Percentiles rank a stretch among this genome's conserved stretches.
Evolutionary conservation across 1,140 invertebrate species (phyloP).

Genomic region (Pseudachorutes palmiensis): DNA sequence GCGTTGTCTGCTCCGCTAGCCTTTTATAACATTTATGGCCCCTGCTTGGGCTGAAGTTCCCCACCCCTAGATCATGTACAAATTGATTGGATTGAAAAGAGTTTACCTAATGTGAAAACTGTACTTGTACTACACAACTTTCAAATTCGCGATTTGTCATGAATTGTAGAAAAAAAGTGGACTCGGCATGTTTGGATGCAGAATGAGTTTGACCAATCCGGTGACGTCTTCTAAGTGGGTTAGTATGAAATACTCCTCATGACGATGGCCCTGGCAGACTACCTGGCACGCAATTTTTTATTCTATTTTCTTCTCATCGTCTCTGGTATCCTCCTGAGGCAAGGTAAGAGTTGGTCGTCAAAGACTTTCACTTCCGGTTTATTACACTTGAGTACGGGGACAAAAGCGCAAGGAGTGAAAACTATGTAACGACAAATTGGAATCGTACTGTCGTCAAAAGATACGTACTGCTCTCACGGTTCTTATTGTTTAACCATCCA

Average conservation of each 20-base stretch:
- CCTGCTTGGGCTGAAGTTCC: too few species aligned
- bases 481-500: not conserved
- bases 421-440: not conserved
- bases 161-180: not conserved
- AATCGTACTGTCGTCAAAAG: not conserved
- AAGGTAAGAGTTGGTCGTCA: constrained; percentile 28
- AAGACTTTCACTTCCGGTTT: constrained; percentile 8
- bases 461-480: not conserved
- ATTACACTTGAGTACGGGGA: too few species aligned
- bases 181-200: not conserved
- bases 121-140: too few species aligned
- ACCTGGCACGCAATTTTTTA: constrained; percentile 37
- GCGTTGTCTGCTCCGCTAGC: not conserved
- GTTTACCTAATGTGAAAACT: too few species aligned
- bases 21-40: not conserved
- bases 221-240: not conserved
- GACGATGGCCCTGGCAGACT: constrained; percentile 36
- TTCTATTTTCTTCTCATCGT: constrained; percentile 39
- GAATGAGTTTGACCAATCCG: not conserved
- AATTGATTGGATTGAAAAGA: too few species aligned
- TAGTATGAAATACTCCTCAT: constrained; percentile 16
- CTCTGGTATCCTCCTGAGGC: constrained; percentile 36
- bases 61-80: too few species aligned
- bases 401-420: not conserved
- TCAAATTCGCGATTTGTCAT: too few species aligned